phyloP scores from a whole-genome alignment of 2,888 invertebrate species.

The Acleris laterana region DNA sequence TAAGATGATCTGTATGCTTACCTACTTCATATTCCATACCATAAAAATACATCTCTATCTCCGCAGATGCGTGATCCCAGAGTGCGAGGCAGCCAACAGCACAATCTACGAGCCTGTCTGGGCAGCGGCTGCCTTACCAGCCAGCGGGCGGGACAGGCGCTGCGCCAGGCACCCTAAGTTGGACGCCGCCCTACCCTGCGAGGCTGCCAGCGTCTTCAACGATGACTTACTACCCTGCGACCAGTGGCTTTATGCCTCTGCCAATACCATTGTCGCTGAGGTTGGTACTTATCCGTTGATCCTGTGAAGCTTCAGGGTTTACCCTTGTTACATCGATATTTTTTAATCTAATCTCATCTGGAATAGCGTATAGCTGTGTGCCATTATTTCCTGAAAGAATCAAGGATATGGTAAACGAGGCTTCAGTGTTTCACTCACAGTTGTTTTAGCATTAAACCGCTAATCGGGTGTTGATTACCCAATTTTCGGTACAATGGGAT shows the following conservation, averaged over 20 bases:
- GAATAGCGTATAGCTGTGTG: too few species aligned
- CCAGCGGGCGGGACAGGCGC: constrained; percentile 48
- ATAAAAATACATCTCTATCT: not conserved
- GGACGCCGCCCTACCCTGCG: constrained; percentile 43
- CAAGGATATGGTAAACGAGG: too few species aligned
- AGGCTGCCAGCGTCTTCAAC: constrained; percentile 56
- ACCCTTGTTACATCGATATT: too few species aligned
- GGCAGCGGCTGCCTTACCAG: constrained; percentile 59
- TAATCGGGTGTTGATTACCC: too few species aligned
- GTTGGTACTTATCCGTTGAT: constrained; percentile 48
- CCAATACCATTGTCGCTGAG: constrained; percentile 74
- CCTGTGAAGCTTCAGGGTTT: too few species aligned
- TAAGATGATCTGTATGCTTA: not conserved
- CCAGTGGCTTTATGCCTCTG: constrained; percentile 68
- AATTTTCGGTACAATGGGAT: too few species aligned
- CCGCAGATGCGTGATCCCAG: constrained; percentile 70
- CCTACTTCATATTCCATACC: not conserved
- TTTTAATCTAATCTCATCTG: too few species aligned
- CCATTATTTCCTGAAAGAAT: too few species aligned
- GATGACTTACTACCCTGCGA: constrained; percentile 63
- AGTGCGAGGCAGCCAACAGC: constrained; percentile 69
- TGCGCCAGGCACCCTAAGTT: constrained; percentile 52
- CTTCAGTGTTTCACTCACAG: too few species aligned
- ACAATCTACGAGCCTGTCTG: constrained; percentile 62
- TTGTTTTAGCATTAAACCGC: too few species aligned